Evolutionary conservation across 2,888 invertebrate species (phyloP).

Genomic region (Sphaerophoria taeniata): DNA sequence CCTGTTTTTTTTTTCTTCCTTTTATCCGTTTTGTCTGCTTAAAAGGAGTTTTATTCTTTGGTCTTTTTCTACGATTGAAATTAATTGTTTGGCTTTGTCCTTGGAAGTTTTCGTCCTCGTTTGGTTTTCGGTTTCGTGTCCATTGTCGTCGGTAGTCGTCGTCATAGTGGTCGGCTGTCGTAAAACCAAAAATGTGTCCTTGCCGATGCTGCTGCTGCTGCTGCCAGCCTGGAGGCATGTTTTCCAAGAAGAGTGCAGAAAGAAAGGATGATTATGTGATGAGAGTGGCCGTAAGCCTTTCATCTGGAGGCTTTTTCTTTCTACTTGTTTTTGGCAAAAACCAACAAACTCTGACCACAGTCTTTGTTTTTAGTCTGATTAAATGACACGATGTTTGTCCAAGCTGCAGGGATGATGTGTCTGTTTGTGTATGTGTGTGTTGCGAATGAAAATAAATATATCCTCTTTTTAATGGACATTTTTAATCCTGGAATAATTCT

Average conservation of each 20-base stretch:
- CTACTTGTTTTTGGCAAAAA: conserved; percentile 1
- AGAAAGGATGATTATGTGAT: conserved; percentile 50
- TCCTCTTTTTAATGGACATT: conserved; percentile 45
- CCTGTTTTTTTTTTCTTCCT: conserved; percentile 21
- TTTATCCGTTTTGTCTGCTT: conserved; percentile 20
- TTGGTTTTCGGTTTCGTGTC: conserved; percentile 30
- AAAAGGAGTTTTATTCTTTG: conserved; percentile 43
- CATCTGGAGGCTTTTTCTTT: conserved; percentile 26
- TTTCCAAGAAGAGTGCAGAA: conserved; percentile 35
- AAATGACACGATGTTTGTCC: conserved; percentile 32
- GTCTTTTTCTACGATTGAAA: conserved; percentile 67
- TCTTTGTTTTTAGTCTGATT: conserved; percentile 27
- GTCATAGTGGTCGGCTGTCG: conserved; percentile 37
- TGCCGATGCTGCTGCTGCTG: conserved; percentile 30
- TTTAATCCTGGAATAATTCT: conserved; percentile 52
- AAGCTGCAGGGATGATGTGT: background rate
- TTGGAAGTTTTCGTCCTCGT: conserved; percentile 32
- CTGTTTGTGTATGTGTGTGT: background rate
- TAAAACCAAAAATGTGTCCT: conserved; percentile 47
- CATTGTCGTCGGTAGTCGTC: conserved; percentile 11
- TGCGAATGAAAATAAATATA: background rate
- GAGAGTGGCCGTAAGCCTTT: conserved; percentile 47
- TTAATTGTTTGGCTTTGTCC: conserved; percentile 73
- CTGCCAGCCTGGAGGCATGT: conserved; percentile 42
- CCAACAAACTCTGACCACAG: conserved; percentile 43